A percentile compares a stretch with the other conserved stretches of the same genome.
Conservation (phyloP, 2,888 invertebrate genomes). For the Andrena fulva region DNA sequence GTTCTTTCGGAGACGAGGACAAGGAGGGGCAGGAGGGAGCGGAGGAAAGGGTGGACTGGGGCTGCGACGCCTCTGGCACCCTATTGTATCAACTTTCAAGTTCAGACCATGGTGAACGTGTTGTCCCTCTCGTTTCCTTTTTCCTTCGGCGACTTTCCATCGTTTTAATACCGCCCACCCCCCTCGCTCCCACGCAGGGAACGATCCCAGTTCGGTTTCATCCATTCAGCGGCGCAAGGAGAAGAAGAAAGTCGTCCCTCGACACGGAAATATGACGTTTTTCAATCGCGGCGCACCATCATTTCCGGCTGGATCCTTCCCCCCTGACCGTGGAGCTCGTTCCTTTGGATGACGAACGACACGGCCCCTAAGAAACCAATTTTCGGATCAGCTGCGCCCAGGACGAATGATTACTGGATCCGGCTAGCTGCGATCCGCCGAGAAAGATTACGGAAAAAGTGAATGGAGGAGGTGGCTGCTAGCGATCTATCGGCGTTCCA, state of each 20-base stretch:
- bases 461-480: constrained; percentile 32
- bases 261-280: constrained; percentile 63
- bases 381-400: constrained; percentile 69
- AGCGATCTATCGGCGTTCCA: constrained; percentile 69
- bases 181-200: not conserved
- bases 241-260: constrained; percentile 23
- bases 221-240: not conserved
- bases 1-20: constrained; percentile 51
- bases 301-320: constrained; percentile 41
- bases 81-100: constrained; percentile 70
- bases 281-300: constrained; percentile 50
- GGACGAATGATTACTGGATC: constrained; percentile 70
- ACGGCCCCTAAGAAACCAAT: constrained; percentile 67
- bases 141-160: constrained; percentile 31
- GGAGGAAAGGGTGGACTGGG: constrained; percentile 24
- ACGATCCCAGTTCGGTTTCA: not conserved
- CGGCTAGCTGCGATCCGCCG: constrained; percentile 60
- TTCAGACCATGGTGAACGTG: constrained; percentile 62
- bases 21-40: constrained; percentile 25
- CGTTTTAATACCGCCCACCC: constrained; percentile 24
- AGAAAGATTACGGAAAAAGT: constrained; percentile 64
- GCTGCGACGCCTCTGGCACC: constrained; percentile 58
- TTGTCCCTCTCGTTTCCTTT: constrained; percentile 25
- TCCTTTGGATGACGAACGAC: constrained; percentile 63
- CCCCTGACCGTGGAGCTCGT: constrained; percentile 20